phyloP scores from a whole-genome alignment of 2,888 invertebrate genomes.

The Pyralis farinalis region DNA sequence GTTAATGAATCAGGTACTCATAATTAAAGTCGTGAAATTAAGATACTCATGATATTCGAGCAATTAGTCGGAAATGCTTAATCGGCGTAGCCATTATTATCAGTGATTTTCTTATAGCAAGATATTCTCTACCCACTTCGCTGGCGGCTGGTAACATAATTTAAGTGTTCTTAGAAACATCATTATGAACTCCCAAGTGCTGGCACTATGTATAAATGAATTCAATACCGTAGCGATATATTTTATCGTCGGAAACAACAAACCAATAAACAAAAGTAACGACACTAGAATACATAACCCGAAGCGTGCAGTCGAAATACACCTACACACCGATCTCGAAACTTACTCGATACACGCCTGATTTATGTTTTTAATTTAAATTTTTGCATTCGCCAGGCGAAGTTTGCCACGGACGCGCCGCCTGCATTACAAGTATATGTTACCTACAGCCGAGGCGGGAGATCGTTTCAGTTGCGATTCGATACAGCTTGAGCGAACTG shows the following conservation, averaged over 20 bases:
- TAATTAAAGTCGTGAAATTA: constrained; percentile 78
- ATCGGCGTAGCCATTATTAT: constrained; percentile 52
- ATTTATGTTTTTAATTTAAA: constrained; percentile 83
- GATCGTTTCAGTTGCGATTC: constrained; percentile 68
- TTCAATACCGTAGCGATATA: neutral
- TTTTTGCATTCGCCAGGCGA: constrained; percentile 79
- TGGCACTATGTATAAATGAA: neutral
- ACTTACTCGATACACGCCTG: constrained; percentile 78
- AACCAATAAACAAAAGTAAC: constrained; percentile 34
- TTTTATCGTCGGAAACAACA: constrained; percentile 6
- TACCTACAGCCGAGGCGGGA: constrained; percentile 51
- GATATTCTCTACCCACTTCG: constrained; percentile 1
- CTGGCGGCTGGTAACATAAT: neutral
- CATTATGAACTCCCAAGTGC: neutral
- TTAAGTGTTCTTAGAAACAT: constrained; percentile 2
- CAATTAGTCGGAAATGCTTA: constrained; percentile 70
- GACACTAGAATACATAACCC: constrained; percentile 44
- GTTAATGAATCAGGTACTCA: constrained; percentile 65
- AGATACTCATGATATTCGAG: constrained; percentile 75
- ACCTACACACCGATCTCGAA: constrained; percentile 53
- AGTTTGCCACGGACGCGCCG: constrained; percentile 74
- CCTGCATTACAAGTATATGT: constrained; percentile 78
- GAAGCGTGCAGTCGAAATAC: constrained; percentile 62
- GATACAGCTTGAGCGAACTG: constrained; percentile 70
- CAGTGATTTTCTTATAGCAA: constrained; percentile 25